Conservation (phyloP, 2,888 invertebrate genomes). For the Diploptera punctata region DNA sequence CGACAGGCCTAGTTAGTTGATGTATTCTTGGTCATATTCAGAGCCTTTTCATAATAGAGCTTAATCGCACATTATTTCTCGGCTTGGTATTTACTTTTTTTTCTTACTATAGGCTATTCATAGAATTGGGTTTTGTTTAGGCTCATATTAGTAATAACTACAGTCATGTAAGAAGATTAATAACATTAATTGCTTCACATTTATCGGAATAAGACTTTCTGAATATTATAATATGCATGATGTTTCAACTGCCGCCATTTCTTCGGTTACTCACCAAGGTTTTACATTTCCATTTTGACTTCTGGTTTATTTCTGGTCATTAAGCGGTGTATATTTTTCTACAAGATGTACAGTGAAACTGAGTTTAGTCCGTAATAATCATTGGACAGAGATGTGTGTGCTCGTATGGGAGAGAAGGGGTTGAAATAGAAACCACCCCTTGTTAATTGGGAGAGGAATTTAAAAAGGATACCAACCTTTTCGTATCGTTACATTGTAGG, state of each 20-base stretch:
- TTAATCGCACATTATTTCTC: no score
- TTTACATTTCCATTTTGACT: slow-evolving; percentile 11
- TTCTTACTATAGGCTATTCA: no score
- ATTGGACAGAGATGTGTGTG: slow-evolving; percentile 11
- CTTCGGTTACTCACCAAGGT: slow-evolving; percentile 1
- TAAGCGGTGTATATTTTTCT: not conserved
- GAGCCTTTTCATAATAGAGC: no score
- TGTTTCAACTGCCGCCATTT: not conserved
- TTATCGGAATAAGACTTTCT: no score
- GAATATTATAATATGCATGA: not conserved
- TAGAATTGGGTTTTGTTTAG: no score
- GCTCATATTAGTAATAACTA: no score
- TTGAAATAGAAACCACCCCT: not conserved
- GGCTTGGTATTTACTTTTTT: no score
- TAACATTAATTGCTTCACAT: no score
- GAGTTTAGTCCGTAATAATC: not conserved
- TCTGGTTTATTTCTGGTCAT: slow-evolving; percentile 17
- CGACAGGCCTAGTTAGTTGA: no score
- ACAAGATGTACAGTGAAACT: slow-evolving; percentile 12
- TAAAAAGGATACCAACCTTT: not conserved
- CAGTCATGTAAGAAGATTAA: no score
- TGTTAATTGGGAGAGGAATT: slow-evolving; percentile 9
- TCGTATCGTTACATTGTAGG: not conserved
- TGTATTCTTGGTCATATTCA: no score
- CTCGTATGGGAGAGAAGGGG: not conserved